Evolutionary conservation across 2,113 vertebrate species (phyloP), one percentile per base, ranked within the genome.

Genomic region (Apaloderma vittatum): DNA sequence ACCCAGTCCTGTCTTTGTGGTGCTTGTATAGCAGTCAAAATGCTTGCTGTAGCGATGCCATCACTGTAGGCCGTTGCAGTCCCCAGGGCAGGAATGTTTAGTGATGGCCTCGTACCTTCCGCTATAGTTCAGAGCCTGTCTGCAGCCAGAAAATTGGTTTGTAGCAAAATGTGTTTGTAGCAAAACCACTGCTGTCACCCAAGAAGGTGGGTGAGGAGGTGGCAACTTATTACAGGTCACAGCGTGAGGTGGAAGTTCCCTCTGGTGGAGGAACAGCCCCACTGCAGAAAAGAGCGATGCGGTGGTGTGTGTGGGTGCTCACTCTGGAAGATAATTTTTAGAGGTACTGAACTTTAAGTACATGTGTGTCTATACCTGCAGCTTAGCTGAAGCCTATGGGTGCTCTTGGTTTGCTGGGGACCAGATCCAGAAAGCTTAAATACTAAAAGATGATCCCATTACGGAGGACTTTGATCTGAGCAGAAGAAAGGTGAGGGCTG

Each of bases 231-330:
- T 6, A 1, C 45, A 2, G 75, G 81, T 26, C 67, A 3, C 59
- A 57, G 57, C 4, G 19, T 63, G 79, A 49, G 37, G 51, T 88
- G 83, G 18, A 96, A 95, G 95, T 94, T 95, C 94, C 96, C 92
- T 65, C 94, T 95, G 80, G 83, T 92, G 95, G 95, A 94, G 34
- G 61, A 84, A 43, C 32, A 24, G 37, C 22, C 40, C 79, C 65
- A 72, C 76, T 94, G 46, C 96, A 81, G 72, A 6, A 63, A 32
- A 51, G 26, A 58, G 65, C 59, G 0, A 12, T 0, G 22, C 3
- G 1, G 27, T 4, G 2, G 1, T 8, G 32, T 10, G 1, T 8
- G 32, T 10, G 6, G n/a, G 0, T 13, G 16, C 8, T 57, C 19
- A n/a, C 17, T 9, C 17, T 9, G 24, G 45, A 30, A 81, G 40